A percentile compares a stretch with the other conserved stretches of the same genome.
These are phyloP conservation scores for Eupelmus urozonus DNA, from an alignment of 2,888 invertebrate genomes.

Conservation along the genomic window DNA sequence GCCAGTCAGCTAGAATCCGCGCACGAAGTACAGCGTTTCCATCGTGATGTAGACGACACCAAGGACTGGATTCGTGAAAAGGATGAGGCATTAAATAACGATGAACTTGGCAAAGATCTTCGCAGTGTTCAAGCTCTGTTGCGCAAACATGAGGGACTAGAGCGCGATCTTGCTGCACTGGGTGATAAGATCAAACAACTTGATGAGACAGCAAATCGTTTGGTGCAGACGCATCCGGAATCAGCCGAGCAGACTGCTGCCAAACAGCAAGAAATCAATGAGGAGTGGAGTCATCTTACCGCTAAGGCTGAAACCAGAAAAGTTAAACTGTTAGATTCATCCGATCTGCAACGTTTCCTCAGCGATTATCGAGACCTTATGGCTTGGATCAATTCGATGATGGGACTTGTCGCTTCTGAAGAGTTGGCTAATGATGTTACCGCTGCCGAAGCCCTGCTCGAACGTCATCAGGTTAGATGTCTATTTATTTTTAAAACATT, in stretches of 20 bases:
- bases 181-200: slow-evolving; percentile 98
- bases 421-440: slow-evolving; percentile 99
- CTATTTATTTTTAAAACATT: too few relatives aligned
- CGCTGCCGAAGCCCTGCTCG: slow-evolving; percentile 98
- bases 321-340: slow-evolving; percentile 97
- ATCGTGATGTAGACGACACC: slow-evolving; percentile 94
- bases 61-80: slow-evolving; percentile 99
- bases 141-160: slow-evolving; percentile 98
- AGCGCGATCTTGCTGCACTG: slow-evolving; percentile 97
- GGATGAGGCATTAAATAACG: slow-evolving; percentile 96
- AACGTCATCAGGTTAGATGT: slow-evolving; percentile 91
- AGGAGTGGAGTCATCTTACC: slow-evolving; percentile 97
- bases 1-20: slow-evolving; percentile 97
- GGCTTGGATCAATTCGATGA: slow-evolving; percentile 99
- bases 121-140: slow-evolving; percentile 98
- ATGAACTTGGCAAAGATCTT: slow-evolving; percentile 96
- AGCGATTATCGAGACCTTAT: slow-evolving; percentile 98
- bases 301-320: slow-evolving; percentile 96
- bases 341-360: slow-evolving; percentile 97
- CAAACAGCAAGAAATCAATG: slow-evolving; percentile 98
- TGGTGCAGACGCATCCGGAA: slow-evolving; percentile 98
- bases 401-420: slow-evolving; percentile 97
- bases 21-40: slow-evolving; percentile 99
- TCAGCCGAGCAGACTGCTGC: slow-evolving; percentile 98
- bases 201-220: slow-evolving; percentile 94